Evolutionary conservation across 2,113 vertebrate species (phyloP).

Genomic region (Psammodynastes pulverulentus): DNA sequence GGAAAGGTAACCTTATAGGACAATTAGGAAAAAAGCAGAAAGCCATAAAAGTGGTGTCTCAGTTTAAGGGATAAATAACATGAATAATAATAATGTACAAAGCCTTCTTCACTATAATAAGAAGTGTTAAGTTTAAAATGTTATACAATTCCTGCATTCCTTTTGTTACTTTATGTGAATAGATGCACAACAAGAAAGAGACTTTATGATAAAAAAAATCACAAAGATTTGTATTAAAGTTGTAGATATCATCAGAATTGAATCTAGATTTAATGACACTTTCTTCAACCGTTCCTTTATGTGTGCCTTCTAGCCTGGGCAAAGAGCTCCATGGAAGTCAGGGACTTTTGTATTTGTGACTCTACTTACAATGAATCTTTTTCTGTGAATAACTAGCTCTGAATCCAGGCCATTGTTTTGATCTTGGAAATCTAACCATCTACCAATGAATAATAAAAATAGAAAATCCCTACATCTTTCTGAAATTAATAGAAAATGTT

Average conservation of each 20-base stretch:
- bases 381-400: background rate
- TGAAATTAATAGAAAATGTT: background rate
- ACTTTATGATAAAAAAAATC: background rate
- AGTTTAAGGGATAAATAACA: background rate
- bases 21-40: background rate
- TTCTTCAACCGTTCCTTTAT: background rate
- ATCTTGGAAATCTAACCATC: background rate
- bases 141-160: background rate
- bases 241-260: background rate
- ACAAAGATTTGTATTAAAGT: background rate
- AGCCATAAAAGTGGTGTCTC: background rate
- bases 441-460: background rate
- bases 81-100: slow-evolving; percentile 17
- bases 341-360: background rate
- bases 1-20: background rate
- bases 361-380: background rate
- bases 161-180: background rate
- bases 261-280: background rate
- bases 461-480: background rate
- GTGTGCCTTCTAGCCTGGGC: background rate
- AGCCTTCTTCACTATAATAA: background rate
- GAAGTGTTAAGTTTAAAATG: background rate
- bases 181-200: background rate
- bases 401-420: background rate
- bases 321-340: background rate